Evolutionary conservation across 2,797 vertebrate genomes (phyloP).

Genomic region (Siniperca undulata): DNA sequence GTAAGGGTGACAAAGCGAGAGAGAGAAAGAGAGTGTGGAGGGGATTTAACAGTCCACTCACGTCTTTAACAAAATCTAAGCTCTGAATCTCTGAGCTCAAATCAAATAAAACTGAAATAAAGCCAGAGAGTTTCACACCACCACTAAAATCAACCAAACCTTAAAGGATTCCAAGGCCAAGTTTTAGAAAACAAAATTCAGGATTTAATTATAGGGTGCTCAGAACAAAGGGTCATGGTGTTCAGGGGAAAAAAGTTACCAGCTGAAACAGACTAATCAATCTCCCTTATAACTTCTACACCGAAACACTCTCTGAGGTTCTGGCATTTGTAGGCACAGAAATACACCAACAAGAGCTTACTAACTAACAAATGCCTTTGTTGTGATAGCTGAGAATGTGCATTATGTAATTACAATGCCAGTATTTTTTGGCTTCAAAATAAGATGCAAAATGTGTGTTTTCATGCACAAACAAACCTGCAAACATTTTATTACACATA

Average conservation of each 20-base stretch:
- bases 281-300: conserved; percentile 19
- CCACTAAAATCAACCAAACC: conserved; percentile 44
- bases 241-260: conserved; percentile 10
- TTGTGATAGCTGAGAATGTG: conserved; percentile 2
- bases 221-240: conserved; percentile 19
- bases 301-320: conserved; percentile 15
- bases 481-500: not conserved
- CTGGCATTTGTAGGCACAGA: not conserved
- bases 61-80: conserved; percentile 64
- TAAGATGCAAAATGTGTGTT: too few species aligned
- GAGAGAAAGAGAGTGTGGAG: conserved; percentile 12
- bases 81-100: conserved; percentile 55
- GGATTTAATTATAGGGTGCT: conserved; percentile 55
- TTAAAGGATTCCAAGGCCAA: conserved; percentile 47
- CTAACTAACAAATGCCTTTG: not conserved
- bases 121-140: conserved; percentile 62
- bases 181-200: conserved; percentile 55
- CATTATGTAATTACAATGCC: not conserved
- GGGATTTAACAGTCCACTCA: conserved; percentile 62
- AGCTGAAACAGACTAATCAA: conserved; percentile 44
- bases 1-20: conserved; percentile 34
- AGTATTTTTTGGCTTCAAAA: not conserved
- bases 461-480: not conserved
- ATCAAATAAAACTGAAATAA: conserved; percentile 73
- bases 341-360: not conserved